phyloP scores from a whole-genome alignment of 2,888 invertebrate species.

The Pammene aurita region DNA sequence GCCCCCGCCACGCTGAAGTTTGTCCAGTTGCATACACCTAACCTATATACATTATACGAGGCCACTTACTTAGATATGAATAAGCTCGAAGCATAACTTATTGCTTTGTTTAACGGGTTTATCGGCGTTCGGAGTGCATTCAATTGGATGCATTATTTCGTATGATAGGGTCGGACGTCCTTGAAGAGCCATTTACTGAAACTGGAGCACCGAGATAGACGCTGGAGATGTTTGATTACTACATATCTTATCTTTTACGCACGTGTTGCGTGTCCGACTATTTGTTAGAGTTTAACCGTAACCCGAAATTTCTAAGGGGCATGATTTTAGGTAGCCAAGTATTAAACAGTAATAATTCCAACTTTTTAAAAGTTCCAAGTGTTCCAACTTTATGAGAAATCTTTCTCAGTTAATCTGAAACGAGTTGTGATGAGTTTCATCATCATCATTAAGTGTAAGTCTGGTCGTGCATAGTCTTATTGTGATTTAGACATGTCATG shows the following conservation, averaged over 20 bases:
- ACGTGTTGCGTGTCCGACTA: conserved; percentile 23
- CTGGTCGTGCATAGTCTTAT: too few species aligned
- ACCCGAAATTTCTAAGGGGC: neutral
- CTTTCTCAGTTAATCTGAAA: too few species aligned
- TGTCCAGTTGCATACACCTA: too few species aligned
- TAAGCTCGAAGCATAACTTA: conserved; percentile 40
- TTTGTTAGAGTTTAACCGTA: conserved; percentile 13
- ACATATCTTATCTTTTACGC: conserved; percentile 33
- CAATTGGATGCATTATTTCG: conserved; percentile 45
- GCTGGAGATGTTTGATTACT: conserved; percentile 29
- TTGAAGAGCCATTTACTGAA: conserved; percentile 54
- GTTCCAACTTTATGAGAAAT: too few species aligned
- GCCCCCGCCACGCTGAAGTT: too few species aligned
- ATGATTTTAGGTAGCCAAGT: neutral
- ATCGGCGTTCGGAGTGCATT: conserved; percentile 43
- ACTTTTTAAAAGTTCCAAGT: too few species aligned
- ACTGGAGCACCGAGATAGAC: conserved; percentile 44
- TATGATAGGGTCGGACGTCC: conserved; percentile 49
- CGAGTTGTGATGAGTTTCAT: too few species aligned
- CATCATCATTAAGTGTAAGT: too few species aligned
- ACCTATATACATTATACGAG: conserved; percentile 22
- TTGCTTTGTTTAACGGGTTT: conserved; percentile 41
- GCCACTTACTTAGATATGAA: conserved; percentile 37
- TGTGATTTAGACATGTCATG: too few species aligned
- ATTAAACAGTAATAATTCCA: too few species aligned